These are phyloP conservation scores for Cosmia pyralina DNA, from an alignment of 2,888 invertebrate genomes.

Conservation along the genomic window DNA sequence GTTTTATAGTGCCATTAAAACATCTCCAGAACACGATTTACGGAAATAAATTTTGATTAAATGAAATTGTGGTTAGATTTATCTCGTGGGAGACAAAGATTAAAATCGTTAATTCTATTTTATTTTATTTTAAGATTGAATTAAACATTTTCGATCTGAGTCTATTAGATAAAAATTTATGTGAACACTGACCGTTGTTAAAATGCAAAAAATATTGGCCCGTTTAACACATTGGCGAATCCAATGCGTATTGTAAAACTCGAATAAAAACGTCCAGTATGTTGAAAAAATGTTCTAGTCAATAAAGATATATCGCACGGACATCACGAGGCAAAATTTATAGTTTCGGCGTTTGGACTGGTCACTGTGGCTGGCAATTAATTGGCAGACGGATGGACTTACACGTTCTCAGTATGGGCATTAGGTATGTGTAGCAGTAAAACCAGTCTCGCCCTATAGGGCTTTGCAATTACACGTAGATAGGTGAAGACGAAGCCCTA, in stretches of 20 bases:
- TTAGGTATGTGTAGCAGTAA: conserved; percentile 78
- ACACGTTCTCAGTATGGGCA: conserved; percentile 81
- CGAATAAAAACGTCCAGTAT: conserved; percentile 58
- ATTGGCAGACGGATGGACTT: conserved; percentile 80
- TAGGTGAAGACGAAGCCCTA: conserved; percentile 80
- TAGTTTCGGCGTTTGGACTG: conserved; percentile 75
- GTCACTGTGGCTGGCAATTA: conserved; percentile 78
- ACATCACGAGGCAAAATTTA: conserved; percentile 73
- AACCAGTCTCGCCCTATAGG: conserved; percentile 83
- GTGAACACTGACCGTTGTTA: conserved; percentile 23
- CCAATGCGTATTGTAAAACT: conserved; percentile 53
- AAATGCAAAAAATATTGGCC: conserved; percentile 42
- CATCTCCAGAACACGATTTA: conserved; percentile 55
- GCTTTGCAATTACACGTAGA: conserved; percentile 83
- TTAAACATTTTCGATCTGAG: conserved; percentile 19
- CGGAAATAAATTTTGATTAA: conserved; percentile 54
- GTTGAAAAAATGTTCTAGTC: conserved; percentile 64
- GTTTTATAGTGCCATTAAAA: conserved; percentile 59
- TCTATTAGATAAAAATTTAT: conserved; percentile 35
- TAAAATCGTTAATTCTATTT: conserved; percentile 50
- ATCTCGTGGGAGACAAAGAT: conserved; percentile 44
- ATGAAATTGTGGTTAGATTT: conserved; percentile 47
- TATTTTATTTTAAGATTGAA: conserved; percentile 30
- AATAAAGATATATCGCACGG: conserved; percentile 72
- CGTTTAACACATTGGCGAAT: conserved; percentile 49